Evolutionary conservation across 1,140 invertebrate species (phyloP).

Genomic region (Papilio aristodemus): DNA sequence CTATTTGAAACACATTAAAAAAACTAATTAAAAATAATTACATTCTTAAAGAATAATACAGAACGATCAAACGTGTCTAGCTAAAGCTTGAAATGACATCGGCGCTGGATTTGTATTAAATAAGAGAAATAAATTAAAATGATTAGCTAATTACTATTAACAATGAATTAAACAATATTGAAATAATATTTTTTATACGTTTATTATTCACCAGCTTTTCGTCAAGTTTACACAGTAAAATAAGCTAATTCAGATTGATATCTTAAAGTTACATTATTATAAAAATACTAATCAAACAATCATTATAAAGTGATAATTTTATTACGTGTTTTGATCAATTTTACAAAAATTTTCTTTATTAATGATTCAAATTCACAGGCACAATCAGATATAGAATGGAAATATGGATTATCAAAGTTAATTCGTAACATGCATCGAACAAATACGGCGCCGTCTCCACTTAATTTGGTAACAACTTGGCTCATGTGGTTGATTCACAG

Average conservation of each 20-base stretch:
- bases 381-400: constrained; percentile 99
- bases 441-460: constrained; percentile 96
- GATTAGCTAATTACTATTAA: background rate
- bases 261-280: too few relatives aligned
- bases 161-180: background rate
- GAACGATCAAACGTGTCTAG: background rate
- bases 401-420: constrained; percentile 98
- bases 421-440: constrained; percentile 99
- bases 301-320: too few relatives aligned
- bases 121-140: background rate
- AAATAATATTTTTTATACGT: too few relatives aligned
- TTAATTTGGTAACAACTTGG: constrained; percentile 97
- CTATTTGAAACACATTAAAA: constrained; percentile 33
- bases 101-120: background rate
- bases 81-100: background rate
- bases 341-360: constrained; percentile 30
- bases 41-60: background rate
- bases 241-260: too few relatives aligned
- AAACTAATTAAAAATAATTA: background rate
- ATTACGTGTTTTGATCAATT: too few relatives aligned
- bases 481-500: constrained; percentile 89
- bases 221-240: too few relatives aligned
- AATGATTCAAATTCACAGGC: constrained; percentile 82
- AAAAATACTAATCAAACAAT: too few relatives aligned
- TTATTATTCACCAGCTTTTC: too few relatives aligned